Evolutionary conservation across 2,888 invertebrate genomes (phyloP).

Genomic region (Synergus umbraculus): DNA sequence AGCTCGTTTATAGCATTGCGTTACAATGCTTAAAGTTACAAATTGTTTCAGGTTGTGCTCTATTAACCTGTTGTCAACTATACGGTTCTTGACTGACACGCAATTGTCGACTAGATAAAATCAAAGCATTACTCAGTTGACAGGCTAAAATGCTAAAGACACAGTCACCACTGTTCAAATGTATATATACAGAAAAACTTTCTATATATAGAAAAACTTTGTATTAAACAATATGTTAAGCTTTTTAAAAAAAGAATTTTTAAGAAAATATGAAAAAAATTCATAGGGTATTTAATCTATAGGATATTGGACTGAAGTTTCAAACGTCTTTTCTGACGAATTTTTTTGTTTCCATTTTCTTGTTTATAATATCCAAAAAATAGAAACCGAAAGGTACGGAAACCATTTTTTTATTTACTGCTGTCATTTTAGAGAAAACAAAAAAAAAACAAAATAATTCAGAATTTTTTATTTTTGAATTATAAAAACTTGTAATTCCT

Average conservation of each 20-base stretch:
- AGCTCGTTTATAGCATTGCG: neutral
- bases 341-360: too few relatives aligned
- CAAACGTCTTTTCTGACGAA: too few relatives aligned
- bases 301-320: too few relatives aligned
- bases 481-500: too few relatives aligned
- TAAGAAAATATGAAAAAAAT: too few relatives aligned
- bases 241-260: neutral
- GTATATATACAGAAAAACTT: conserved; percentile 6
- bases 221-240: neutral
- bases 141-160: conserved; percentile 6
- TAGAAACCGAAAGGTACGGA: too few relatives aligned
- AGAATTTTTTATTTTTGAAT: too few relatives aligned
- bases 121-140: conserved; percentile 30
- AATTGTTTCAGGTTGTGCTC: neutral
- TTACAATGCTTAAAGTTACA: conserved; percentile 2
- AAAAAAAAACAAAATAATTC: too few relatives aligned
- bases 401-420: too few relatives aligned
- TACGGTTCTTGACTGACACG: conserved; percentile 34
- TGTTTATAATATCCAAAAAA: too few relatives aligned
- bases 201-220: neutral
- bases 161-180: conserved; percentile 7
- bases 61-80: conserved; percentile 32
- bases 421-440: too few relatives aligned
- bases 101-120: conserved; percentile 35
- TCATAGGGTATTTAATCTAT: too few relatives aligned